Evolutionary conservation across 1,140 invertebrate species (phyloP).

Genomic region (Drosophila nikananu): DNA sequence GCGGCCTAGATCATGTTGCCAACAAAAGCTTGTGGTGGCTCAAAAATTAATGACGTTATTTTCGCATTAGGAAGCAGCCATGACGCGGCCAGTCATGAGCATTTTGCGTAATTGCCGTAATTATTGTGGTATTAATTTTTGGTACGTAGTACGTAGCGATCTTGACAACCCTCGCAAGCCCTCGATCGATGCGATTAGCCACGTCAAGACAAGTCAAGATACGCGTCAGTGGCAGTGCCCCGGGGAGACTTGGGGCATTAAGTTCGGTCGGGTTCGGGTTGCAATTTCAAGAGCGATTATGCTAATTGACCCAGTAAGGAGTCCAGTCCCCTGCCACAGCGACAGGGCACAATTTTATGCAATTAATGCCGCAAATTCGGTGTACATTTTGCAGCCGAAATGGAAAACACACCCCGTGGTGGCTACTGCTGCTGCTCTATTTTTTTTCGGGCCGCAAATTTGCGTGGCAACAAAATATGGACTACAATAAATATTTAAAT

Average conservation of each 20-base stretch:
- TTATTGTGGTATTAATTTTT: slow-evolving; percentile 67
- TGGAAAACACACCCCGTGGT: slow-evolving; percentile 29
- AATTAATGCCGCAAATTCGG: slow-evolving; percentile 73
- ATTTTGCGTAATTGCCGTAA: slow-evolving; percentile 78
- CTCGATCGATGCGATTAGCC: slow-evolving; percentile 54
- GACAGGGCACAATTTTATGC: slow-evolving; percentile 54
- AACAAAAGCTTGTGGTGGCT: slow-evolving; percentile 1
- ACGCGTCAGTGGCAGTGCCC: slow-evolving; percentile 51
- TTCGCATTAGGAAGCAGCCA: slow-evolving; percentile 83
- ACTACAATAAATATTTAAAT: slow-evolving; percentile 80
- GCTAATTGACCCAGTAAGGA: slow-evolving; percentile 71
- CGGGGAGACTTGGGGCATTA: slow-evolving; percentile 33
- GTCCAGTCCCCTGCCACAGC: slow-evolving; percentile 5
- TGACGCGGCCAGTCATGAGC: slow-evolving; percentile 78
- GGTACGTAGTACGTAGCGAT: slow-evolving; percentile 6
- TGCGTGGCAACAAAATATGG: slow-evolving; percentile 67
- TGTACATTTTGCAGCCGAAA: slow-evolving; percentile 44
- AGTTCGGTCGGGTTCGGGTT: slow-evolving; percentile 54
- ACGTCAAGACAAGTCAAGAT: slow-evolving; percentile 62
- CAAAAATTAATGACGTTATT: slow-evolving; percentile 80
- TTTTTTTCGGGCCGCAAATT: slow-evolving; percentile 36
- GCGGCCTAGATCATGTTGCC: slow-evolving; percentile 33
- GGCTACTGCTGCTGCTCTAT: slow-evolving; percentile 2
- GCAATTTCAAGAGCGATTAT: slow-evolving; percentile 80
- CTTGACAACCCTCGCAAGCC: slow-evolving; percentile 27